Conservation (phyloP, 2,888 invertebrate species). For the Caenorhabditis plicata region DNA sequence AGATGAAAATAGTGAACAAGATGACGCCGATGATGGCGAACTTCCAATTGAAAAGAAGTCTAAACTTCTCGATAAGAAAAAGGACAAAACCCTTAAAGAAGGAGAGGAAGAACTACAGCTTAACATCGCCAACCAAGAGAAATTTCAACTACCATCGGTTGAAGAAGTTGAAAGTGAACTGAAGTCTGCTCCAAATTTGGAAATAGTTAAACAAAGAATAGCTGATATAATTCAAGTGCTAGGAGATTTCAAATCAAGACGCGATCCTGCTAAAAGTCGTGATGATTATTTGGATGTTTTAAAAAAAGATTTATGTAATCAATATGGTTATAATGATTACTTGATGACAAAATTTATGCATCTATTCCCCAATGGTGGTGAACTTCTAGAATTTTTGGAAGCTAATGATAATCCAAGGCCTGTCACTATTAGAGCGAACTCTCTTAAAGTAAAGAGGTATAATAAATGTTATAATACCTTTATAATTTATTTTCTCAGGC, state of each 20-base stretch:
- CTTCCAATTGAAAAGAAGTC: slow-evolving; percentile 51
- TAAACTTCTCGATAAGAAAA: slow-evolving; percentile 35
- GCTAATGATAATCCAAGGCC: slow-evolving; percentile 93
- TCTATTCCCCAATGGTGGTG: slow-evolving; percentile 74
- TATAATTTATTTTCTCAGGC: slow-evolving; percentile 27
- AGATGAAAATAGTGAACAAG: slow-evolving; percentile 5
- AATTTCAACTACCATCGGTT: slow-evolving; percentile 50
- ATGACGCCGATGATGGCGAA: slow-evolving; percentile 28
- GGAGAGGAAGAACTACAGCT: slow-evolving; percentile 59
- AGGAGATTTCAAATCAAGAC: slow-evolving; percentile 57
- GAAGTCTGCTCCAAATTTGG: slow-evolving; percentile 49
- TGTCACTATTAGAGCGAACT: slow-evolving; percentile 91
- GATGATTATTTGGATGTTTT: slow-evolving; percentile 46
- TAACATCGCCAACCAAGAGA: slow-evolving; percentile 49
- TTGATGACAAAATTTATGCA: slow-evolving; percentile 89
- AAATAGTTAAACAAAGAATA: slow-evolving; percentile 57
- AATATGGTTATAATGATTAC: slow-evolving; percentile 95
- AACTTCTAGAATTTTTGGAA: slow-evolving; percentile 87
- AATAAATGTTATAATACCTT: slow-evolving; percentile 67
- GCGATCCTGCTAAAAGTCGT: slow-evolving; percentile 48
- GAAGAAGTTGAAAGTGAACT: slow-evolving; percentile 58
- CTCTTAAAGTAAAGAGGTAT: slow-evolving; percentile 76
- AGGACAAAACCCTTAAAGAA: slow-evolving; percentile 28
- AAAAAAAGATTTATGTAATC: slow-evolving; percentile 81
- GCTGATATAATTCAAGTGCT: slow-evolving; percentile 59